Conservation (phyloP, 2,888 invertebrate genomes). For the Protonemura montana region DNA sequence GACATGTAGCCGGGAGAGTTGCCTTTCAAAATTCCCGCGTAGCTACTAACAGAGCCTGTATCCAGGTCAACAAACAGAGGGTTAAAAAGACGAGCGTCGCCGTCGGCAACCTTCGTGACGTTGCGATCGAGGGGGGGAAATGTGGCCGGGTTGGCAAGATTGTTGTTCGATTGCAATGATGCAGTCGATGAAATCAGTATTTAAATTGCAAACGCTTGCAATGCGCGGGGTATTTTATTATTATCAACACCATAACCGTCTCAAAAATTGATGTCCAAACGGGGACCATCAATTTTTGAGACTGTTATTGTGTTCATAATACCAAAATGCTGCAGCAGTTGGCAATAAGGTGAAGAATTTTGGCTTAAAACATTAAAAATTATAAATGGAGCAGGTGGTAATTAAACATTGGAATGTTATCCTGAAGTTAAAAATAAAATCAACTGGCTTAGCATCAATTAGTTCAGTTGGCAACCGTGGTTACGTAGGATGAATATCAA, state of each 20-base stretch:
- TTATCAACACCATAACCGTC: too few relatives aligned
- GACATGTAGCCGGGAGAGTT: conserved; percentile 82
- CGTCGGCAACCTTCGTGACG: too few relatives aligned
- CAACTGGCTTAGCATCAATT: not conserved
- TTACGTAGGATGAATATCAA: not conserved
- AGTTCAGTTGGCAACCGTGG: not conserved
- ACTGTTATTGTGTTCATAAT: not conserved
- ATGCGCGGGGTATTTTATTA: too few relatives aligned
- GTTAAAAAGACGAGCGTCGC: conserved; percentile 36
- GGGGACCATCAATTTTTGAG: too few relatives aligned
- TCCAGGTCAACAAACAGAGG: conserved; percentile 51
- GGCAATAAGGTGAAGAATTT: not conserved
- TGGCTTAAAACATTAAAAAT: not conserved
- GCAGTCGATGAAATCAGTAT: too few relatives aligned
- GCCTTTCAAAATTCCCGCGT: conserved; percentile 88
- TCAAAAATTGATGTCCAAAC: too few relatives aligned
- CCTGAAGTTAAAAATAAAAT: not conserved
- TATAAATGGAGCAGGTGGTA: not conserved
- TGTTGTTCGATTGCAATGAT: too few relatives aligned
- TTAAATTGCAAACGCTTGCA: too few relatives aligned
- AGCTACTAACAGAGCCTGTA: conserved; percentile 68
- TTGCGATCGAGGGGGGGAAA: not conserved
- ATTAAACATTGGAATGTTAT: not conserved
- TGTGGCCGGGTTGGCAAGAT: not conserved
- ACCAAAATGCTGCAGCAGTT: not conserved